phyloP scores from a whole-genome alignment of 2,888 invertebrate genomes.

The Myopa testacea region DNA sequence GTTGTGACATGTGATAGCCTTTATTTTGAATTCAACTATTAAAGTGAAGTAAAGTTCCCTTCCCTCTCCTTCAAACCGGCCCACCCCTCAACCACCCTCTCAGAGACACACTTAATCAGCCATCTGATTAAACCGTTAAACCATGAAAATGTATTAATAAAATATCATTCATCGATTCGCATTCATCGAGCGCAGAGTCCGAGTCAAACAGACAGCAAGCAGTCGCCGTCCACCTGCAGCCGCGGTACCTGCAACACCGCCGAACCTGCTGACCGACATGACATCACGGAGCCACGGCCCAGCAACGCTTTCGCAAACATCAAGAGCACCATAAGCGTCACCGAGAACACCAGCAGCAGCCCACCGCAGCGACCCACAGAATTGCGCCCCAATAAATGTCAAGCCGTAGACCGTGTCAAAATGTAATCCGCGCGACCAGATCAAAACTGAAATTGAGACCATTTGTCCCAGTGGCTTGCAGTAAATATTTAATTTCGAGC shows the following conservation, averaged over 20 bases:
- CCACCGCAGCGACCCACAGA: not conserved
- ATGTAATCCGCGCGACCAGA: slow-evolving; percentile 44
- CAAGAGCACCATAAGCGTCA: not conserved
- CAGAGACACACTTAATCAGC: not conserved
- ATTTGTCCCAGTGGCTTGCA: slow-evolving; percentile 44
- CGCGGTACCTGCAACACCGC: not conserved
- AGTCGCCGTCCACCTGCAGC: slow-evolving; percentile 21
- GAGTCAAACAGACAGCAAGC: not conserved
- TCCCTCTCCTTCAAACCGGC: not conserved
- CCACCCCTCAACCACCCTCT: not conserved
- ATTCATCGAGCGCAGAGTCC: not conserved
- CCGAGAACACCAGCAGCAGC: not conserved
- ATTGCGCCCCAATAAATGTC: slow-evolving; percentile 57
- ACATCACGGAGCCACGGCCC: not conserved
- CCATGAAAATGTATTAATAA: not conserved
- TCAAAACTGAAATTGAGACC: slow-evolving; percentile 45
- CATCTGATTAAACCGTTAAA: slow-evolving; percentile 7
- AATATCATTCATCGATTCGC: slow-evolving; percentile 4
- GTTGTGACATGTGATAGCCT: no score
- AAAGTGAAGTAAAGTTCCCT: not conserved
- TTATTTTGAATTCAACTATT: no score
- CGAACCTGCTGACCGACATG: slow-evolving; percentile 30
- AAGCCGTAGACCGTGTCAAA: slow-evolving; percentile 58
- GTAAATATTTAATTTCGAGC: slow-evolving; percentile 66
- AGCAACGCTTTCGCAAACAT: not conserved